Evolutionary conservation across 2,888 invertebrate species (phyloP).

Genomic region (Hoplodrina blanda): DNA sequence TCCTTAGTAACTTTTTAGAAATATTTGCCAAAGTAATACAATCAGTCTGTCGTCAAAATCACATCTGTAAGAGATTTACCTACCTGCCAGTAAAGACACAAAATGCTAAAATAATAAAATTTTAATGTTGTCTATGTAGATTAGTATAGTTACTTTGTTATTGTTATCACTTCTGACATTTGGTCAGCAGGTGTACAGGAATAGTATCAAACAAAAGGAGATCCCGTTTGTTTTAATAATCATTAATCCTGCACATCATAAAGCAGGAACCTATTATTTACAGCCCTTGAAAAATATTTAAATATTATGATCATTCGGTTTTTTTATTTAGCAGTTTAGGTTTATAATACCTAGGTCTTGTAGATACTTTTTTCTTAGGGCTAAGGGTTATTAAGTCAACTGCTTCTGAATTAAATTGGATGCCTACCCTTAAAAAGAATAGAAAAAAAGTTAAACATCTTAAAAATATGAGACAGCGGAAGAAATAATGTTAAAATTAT

Average conservation of each 20-base stretch:
- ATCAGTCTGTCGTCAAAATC: background rate
- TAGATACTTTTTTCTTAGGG: too few relatives aligned
- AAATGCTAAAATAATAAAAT: constrained; percentile 13
- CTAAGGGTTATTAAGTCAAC: too few relatives aligned
- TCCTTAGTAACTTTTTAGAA: background rate
- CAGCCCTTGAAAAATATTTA: too few relatives aligned
- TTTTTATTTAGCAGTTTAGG: too few relatives aligned
- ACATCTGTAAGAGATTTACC: constrained; percentile 53
- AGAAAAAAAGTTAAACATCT: too few relatives aligned
- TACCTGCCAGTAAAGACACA: background rate
- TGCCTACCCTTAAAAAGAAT: too few relatives aligned
- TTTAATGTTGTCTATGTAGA: constrained; percentile 4
- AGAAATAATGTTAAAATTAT: background rate
- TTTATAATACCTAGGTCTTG: too few relatives aligned
- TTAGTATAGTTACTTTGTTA: background rate
- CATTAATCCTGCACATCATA: background rate
- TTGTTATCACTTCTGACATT: constrained; percentile 43
- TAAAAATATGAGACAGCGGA: background rate
- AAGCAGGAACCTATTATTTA: too few relatives aligned
- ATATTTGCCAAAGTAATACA: constrained; percentile 2
- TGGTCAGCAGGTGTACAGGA: constrained; percentile 53
- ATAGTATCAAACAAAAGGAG: constrained; percentile 30
- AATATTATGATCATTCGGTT: too few relatives aligned
- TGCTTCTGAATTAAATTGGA: too few relatives aligned
- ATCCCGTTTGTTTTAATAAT: background rate